Evolutionary conservation across 2,113 vertebrate species (phyloP), one percentile per base, ranked within the genome.

Genomic region (Peromyscus maniculatus): DNA sequence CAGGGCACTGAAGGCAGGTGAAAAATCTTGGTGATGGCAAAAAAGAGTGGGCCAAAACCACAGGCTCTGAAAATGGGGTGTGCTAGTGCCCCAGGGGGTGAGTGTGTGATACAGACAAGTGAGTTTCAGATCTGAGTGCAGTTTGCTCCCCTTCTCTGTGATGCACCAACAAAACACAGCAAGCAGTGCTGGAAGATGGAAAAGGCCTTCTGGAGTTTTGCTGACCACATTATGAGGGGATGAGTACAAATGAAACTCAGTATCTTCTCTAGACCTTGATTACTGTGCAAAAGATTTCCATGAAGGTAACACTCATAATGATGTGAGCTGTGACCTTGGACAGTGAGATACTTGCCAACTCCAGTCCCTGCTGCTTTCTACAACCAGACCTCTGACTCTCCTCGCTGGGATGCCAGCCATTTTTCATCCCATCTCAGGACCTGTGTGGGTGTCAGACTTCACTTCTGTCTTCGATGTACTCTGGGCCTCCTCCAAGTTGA

Each of bases 401-500:
- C 31, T 82, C n/a, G 1, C 24, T 22, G 28, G 64, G 49, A 24
- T 43, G 49, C 1, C 1, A 39, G 57, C 36, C 59, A 33, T 26
- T 7, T 7, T 79, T 75, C 33, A 19, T 17, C 26, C 39, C 69
- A 62, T 31, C 84, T 66, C 0, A 2, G 36, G 46, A 67, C n/a
- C 46, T 84, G 72, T 0, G 0, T 75, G 87, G 62, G 43, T 43
- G 5, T 7, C 16, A 6, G 13, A 13, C 16, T 69, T 95, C 31
- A 62, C 93, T 80, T 19, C 71, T 84, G 1, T 72, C 39, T 64
- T 49, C 21, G 1, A 9, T 4, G 3, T 12, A 69, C 72, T 92
- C 94, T 84, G 89, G 94, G 72, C 16, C 26, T 91, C 87, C 33
- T 80, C 55, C 7, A 0, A 55, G 79, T 49, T 96, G 22, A 89